These are phyloP conservation scores for Drosophila seclusa DNA, from an alignment of 2,888 invertebrate species.

Conservation along the genomic window DNA sequence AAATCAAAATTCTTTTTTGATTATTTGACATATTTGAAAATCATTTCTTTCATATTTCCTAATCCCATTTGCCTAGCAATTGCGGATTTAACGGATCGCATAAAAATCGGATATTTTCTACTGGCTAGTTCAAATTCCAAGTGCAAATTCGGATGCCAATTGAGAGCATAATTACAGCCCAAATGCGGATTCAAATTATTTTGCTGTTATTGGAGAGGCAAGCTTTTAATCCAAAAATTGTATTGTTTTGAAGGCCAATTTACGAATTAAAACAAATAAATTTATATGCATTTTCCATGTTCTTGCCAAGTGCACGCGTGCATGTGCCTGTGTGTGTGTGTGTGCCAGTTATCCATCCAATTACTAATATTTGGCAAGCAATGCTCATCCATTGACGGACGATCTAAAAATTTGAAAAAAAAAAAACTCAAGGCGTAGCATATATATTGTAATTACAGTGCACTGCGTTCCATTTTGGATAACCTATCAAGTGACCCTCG, in stretches of 20 bases:
- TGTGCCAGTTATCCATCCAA: constrained; percentile 8
- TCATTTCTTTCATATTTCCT: background rate
- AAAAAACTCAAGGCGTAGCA: background rate
- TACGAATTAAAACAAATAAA: constrained; percentile 24
- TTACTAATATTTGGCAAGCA: constrained; percentile 19
- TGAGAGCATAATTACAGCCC: background rate
- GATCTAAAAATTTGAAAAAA: background rate
- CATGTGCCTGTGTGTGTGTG: too few species aligned
- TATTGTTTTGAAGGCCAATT: constrained; percentile 6
- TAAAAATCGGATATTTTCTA: background rate
- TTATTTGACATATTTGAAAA: background rate
- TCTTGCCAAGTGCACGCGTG: background rate
- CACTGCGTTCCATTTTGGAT: background rate
- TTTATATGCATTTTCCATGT: constrained; percentile 5
- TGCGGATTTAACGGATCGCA: background rate
- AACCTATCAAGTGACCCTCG: background rate
- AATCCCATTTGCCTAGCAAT: background rate
- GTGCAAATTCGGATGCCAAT: background rate
- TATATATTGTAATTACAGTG: background rate
- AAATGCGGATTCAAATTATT: constrained; percentile 2
- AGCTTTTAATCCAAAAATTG: background rate
- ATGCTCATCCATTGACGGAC: background rate
- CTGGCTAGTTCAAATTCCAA: background rate
- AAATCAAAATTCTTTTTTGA: too few species aligned
- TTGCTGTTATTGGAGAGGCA: constrained; percentile 5